Conservation (phyloP, 2,113 vertebrate genomes). For the Syngnathoides biaculeatus region DNA sequence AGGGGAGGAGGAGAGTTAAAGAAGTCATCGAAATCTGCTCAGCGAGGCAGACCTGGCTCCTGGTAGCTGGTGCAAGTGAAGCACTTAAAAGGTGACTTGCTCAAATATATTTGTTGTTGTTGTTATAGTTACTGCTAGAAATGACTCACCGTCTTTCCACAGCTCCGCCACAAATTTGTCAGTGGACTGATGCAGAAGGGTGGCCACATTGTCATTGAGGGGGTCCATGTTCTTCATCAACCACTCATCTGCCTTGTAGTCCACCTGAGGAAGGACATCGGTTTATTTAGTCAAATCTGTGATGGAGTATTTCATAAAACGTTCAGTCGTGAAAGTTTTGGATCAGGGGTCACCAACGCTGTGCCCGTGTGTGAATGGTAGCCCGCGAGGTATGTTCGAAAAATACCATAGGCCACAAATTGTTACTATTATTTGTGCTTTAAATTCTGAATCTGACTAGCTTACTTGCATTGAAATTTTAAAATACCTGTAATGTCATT, state of each 20-base stretch:
- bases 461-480: too few species aligned
- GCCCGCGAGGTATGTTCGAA: too few species aligned
- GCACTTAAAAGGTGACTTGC: not conserved
- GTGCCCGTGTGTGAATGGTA: too few species aligned
- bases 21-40: conserved; percentile 58
- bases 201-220: conserved; percentile 95
- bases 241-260: conserved; percentile 98
- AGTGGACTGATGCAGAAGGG: conserved; percentile 91
- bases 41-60: conserved; percentile 47
- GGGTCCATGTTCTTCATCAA: conserved; percentile 99
- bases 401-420: too few species aligned
- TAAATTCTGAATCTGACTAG: too few species aligned
- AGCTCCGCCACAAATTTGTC: conserved; percentile 96
- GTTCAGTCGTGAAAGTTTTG: not conserved
- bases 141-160: conserved; percentile 92
- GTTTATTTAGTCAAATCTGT: not conserved
- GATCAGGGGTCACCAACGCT: too few species aligned
- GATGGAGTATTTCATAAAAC: not conserved
- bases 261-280: conserved; percentile 76
- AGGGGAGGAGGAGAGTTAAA: conserved; percentile 35
- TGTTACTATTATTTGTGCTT: too few species aligned
- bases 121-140: not conserved
- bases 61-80: conserved; percentile 45
- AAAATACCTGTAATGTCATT: too few species aligned
- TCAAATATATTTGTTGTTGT: not conserved